phyloP scores from a whole-genome alignment of 2,888 invertebrate species.

The Gandaritis pyraliata region DNA sequence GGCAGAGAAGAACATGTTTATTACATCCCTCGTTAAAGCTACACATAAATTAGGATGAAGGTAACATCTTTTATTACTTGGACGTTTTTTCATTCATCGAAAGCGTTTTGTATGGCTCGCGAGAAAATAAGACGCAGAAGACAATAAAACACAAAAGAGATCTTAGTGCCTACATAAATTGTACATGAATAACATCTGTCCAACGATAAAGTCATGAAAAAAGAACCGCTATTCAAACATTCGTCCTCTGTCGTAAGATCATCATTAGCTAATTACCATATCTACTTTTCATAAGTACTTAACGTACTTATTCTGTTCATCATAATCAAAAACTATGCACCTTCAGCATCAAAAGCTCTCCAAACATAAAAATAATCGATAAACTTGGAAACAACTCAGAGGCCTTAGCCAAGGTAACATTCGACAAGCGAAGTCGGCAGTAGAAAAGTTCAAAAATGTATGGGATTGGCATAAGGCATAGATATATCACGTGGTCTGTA shows the following conservation, averaged over 20 bases:
- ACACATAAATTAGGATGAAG: conserved; percentile 41
- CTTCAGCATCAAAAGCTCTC: neutral
- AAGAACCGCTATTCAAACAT: too few species aligned
- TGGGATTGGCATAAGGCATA: too few species aligned
- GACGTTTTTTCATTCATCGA: conserved; percentile 31
- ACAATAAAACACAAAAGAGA: neutral
- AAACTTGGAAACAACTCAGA: conserved; percentile 13
- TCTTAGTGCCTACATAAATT: too few species aligned
- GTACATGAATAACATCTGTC: too few species aligned
- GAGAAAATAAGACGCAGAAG: neutral
- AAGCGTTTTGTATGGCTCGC: conserved; percentile 9
- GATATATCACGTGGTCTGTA: too few species aligned
- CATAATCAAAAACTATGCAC: neutral
- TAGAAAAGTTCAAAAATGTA: too few species aligned
- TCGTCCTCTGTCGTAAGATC: too few species aligned
- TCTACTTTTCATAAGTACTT: too few species aligned
- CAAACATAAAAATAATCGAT: conserved; percentile 20
- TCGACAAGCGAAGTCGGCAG: too few species aligned
- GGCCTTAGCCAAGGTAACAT: too few species aligned
- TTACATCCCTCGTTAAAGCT: conserved; percentile 45
- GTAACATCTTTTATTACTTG: conserved; percentile 37
- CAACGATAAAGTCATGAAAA: too few species aligned
- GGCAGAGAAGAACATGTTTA: conserved; percentile 47
- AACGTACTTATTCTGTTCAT: neutral
- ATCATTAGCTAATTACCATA: too few species aligned